Percentiles rank a stretch among this genome's conserved stretches.
Conservation (phyloP, 1,140 invertebrate genomes). For the Trachymyrmex septentrionalis region DNA sequence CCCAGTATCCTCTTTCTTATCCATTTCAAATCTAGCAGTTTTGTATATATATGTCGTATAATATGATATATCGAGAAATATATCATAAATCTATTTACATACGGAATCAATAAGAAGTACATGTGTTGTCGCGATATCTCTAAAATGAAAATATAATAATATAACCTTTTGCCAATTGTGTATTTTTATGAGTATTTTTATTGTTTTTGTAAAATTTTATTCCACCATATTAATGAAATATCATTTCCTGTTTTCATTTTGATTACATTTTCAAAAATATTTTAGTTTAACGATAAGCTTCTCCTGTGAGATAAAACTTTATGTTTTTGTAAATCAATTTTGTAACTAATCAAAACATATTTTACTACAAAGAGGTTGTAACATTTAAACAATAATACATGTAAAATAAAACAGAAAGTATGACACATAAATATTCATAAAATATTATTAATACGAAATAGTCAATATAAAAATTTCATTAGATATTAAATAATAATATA, state of each 20-base stretch:
- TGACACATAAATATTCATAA: not conserved
- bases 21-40: constrained; percentile 22
- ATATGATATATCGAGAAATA: not conserved
- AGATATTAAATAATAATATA: not conserved
- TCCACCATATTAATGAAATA: constrained; percentile 2
- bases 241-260: constrained; percentile 17
- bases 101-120: constrained; percentile 19
- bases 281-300: not conserved
- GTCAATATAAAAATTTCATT: not conserved
- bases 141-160: constrained; percentile 14
- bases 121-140: constrained; percentile 15
- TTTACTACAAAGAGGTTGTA: not conserved
- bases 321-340: not conserved
- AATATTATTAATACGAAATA: not conserved
- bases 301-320: not conserved
- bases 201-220: not conserved
- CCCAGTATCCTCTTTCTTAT: not conserved
- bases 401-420: not conserved
- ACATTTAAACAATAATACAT: not conserved
- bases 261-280: not conserved
- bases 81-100: constrained; percentile 20
- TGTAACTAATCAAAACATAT: not conserved
- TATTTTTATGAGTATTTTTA: not conserved
- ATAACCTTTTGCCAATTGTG: not conserved
- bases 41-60: not conserved